A percentile compares a stretch with the other conserved stretches of the same genome.
phyloP scores from a whole-genome alignment of 2,797 vertebrate species.

The Oreortyx pictus region DNA sequence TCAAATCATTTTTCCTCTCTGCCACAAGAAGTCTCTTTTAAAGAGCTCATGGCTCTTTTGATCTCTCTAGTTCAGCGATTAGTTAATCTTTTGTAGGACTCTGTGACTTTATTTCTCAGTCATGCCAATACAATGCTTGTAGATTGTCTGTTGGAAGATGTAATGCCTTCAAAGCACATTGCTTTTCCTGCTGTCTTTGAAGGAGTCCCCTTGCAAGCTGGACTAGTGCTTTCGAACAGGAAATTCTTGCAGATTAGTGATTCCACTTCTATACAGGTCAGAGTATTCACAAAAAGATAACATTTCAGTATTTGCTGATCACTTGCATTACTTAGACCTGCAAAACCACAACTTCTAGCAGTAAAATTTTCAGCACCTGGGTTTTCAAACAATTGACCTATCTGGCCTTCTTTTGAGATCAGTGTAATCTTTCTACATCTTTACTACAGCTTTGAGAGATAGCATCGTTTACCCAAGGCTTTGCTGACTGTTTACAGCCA shows the following conservation, averaged over 20 bases:
- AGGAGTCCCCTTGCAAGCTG: neutral
- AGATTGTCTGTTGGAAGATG: neutral
- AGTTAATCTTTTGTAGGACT: slow-evolving; percentile 38
- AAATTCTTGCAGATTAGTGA: neutral
- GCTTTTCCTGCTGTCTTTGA: neutral
- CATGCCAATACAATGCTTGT: neutral
- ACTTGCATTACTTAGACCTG: neutral
- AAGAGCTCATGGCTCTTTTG: slow-evolving; percentile 33
- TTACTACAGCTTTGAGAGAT: neutral
- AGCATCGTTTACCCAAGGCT: neutral
- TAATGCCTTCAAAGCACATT: neutral
- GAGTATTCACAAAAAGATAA: neutral
- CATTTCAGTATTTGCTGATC: neutral
- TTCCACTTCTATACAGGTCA: neutral
- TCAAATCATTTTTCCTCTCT: neutral
- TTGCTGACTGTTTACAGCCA: neutral
- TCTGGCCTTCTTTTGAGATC: neutral
- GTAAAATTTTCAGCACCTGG: neutral
- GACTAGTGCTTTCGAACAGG: neutral
- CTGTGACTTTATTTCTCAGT: slow-evolving; percentile 35
- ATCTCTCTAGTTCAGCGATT: slow-evolving; percentile 32
- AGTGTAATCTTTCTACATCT: neutral
- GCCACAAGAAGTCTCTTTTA: slow-evolving; percentile 26
- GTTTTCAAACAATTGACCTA: neutral
- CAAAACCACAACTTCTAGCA: neutral